Conservation (phyloP, 1,140 invertebrate species). For the Drosophila carrolli region DNA sequence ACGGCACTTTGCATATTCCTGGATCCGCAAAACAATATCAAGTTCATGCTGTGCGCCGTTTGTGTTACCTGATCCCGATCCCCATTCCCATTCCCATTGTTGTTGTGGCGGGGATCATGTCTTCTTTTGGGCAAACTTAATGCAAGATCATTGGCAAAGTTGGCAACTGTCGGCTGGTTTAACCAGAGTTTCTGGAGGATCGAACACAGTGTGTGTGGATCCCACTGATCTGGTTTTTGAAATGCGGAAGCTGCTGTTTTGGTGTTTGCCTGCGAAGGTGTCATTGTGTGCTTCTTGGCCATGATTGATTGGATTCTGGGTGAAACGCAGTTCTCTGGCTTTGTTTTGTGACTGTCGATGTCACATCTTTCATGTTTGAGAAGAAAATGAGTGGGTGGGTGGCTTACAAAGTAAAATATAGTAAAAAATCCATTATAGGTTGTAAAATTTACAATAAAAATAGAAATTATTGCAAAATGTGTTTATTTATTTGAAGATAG, state of each 20-base stretch:
- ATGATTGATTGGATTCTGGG: slow-evolving; percentile 61
- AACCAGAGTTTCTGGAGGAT: slow-evolving; percentile 42
- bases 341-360: neutral
- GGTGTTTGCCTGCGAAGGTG: slow-evolving; percentile 49
- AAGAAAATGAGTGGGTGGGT: neutral
- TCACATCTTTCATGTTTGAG: slow-evolving; percentile 2
- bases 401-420: neutral
- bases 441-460: no score
- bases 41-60: slow-evolving; percentile 33
- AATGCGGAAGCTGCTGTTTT: slow-evolving; percentile 61
- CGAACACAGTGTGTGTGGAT: slow-evolving; percentile 5
- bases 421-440: neutral
- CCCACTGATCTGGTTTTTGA: slow-evolving; percentile 31
- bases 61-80: slow-evolving; percentile 51
- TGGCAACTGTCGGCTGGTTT: slow-evolving; percentile 57
- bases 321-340: neutral
- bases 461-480: neutral
- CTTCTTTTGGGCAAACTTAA: slow-evolving; percentile 58
- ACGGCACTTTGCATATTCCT: slow-evolving; percentile 66
- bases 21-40: slow-evolving; percentile 20
- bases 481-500: no score
- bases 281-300: slow-evolving; percentile 44
- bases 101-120: slow-evolving; percentile 47
- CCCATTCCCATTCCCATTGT: slow-evolving; percentile 36
- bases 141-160: slow-evolving; percentile 63